Evolutionary conservation across 2,797 vertebrate species (phyloP).

Genomic region (Melanotaenia maccullochi): DNA sequence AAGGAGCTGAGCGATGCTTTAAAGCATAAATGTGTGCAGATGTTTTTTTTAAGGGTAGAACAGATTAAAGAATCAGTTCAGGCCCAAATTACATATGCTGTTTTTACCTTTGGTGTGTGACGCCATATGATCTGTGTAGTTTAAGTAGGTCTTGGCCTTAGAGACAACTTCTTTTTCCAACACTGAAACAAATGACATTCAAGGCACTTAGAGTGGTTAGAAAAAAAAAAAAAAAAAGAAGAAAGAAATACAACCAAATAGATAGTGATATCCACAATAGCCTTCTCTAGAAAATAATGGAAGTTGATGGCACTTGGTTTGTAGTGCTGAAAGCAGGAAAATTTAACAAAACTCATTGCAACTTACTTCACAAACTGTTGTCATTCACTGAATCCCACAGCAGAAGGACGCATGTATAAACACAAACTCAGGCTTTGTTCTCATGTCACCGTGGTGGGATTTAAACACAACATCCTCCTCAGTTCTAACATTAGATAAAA

Average conservation of each 20-base stretch:
- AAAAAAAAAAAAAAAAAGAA: no score
- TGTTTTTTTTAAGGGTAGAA: slow-evolving; percentile 16
- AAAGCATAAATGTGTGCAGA: slow-evolving; percentile 17
- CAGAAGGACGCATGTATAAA: no score
- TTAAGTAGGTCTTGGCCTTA: not conserved
- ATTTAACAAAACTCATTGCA: not conserved
- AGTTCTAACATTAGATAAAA: no score
- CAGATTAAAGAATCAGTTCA: not conserved
- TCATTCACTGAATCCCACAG: no score
- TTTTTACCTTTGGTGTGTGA: not conserved
- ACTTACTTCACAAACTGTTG: not conserved
- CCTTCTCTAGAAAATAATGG: not conserved
- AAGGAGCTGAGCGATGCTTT: slow-evolving; percentile 16
- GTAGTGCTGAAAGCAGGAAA: not conserved
- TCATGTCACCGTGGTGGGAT: no score
- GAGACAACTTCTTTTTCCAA: not conserved
- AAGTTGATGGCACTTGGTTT: not conserved
- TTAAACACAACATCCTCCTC: no score
- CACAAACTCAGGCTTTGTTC: no score
- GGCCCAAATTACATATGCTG: not conserved
- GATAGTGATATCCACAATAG: not conserved
- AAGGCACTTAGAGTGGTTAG: not conserved
- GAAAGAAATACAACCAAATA: not conserved
- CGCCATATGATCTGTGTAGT: not conserved
- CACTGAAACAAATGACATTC: not conserved